Conservation (phyloP, 2,797 vertebrate genomes). For the Tangara arthus region DNA sequence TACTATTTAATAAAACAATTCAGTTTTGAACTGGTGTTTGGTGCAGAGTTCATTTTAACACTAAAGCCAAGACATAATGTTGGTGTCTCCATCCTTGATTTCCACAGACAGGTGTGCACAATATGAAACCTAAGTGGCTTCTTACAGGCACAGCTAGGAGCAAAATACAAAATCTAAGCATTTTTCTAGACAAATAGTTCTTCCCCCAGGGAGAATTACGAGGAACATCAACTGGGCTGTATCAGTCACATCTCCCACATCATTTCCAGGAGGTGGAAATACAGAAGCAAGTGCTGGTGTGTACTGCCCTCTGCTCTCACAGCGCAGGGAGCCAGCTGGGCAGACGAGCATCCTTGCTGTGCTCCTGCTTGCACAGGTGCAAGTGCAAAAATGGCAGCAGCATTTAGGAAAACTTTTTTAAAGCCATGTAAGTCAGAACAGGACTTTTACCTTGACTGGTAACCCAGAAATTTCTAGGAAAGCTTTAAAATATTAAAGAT, state of each 20-base stretch:
- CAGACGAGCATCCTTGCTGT: neutral
- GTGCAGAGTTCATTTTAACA: neutral
- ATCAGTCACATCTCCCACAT: neutral
- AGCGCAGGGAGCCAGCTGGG: neutral
- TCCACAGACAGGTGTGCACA: neutral
- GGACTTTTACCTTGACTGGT: rapidly evolving
- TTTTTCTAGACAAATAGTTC: neutral
- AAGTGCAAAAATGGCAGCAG: neutral
- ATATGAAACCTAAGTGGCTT: neutral
- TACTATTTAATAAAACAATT: neutral
- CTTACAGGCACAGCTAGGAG: neutral
- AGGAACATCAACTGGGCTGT: neutral
- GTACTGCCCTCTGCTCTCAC: neutral
- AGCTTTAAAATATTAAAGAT: neutral
- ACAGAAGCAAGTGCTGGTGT: rapidly evolving
- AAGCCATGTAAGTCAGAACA: neutral
- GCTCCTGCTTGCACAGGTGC: neutral
- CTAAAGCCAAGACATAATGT: neutral
- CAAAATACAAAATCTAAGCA: neutral
- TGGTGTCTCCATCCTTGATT: neutral
- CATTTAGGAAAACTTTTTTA: neutral
- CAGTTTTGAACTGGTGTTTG: neutral
- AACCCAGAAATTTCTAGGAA: neutral
- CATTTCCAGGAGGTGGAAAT: neutral
- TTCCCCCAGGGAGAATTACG: neutral